phyloP scores from a whole-genome alignment of 2,797 vertebrate species.

The Benthosema pterotum region DNA sequence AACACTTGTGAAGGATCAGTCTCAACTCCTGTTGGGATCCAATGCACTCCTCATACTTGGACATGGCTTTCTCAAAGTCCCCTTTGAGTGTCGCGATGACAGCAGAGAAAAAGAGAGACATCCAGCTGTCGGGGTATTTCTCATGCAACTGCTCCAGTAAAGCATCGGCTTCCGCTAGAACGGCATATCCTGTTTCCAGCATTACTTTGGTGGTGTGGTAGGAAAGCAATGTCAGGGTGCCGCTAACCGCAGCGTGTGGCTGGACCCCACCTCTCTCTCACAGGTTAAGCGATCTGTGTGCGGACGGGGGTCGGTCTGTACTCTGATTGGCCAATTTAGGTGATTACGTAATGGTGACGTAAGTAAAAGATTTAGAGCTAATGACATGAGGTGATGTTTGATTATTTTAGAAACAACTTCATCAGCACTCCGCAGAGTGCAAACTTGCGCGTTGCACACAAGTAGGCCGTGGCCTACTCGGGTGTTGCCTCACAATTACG shows the following conservation, averaged over 20 bases:
- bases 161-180: constrained; percentile 88
- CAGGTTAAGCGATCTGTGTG: no score
- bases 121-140: constrained; percentile 92
- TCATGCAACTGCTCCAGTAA: constrained; percentile 91
- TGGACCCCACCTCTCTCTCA: constrained; percentile 88
- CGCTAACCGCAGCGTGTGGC: constrained; percentile 87
- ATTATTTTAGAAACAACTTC: no score
- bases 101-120: constrained; percentile 94
- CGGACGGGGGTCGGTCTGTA: no score
- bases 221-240: constrained; percentile 89
- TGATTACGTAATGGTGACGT: no score
- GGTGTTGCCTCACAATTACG: no score
- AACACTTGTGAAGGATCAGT: constrained; percentile 96
- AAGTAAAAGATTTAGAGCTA: no score
- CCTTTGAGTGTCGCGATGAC: constrained; percentile 89
- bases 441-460: no score
- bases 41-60: constrained; percentile 88
- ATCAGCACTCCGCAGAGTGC: no score
- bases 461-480: no score
- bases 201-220: constrained; percentile 94
- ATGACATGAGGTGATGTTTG: no score
- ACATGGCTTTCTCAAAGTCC: constrained; percentile 86
- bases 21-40: constrained; percentile 92
- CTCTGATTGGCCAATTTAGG: constrained; percentile 95
- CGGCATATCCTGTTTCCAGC: constrained; percentile 92